phyloP scores from a whole-genome alignment of 1,140 invertebrate species.

The Bemisia tabaci region DNA sequence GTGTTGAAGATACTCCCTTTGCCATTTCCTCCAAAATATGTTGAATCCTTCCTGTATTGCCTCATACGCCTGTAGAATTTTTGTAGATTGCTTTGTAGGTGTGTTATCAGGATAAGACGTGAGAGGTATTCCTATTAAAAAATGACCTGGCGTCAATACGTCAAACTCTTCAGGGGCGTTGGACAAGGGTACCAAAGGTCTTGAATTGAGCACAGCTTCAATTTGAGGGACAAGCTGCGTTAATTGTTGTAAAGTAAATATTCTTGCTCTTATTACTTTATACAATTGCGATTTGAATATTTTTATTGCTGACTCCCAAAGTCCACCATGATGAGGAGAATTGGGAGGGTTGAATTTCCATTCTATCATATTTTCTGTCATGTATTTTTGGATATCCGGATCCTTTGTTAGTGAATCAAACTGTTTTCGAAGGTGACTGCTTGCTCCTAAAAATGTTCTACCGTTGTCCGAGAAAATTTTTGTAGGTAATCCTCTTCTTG shows the following conservation, averaged over 20 bases:
- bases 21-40: not conserved
- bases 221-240: constrained; percentile 2
- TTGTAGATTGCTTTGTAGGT: too few species aligned
- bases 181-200: not conserved
- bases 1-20: not conserved
- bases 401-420: too few species aligned
- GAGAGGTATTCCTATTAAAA: constrained; percentile 22
- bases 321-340: not conserved
- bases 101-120: too few species aligned
- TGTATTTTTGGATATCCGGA: too few species aligned
- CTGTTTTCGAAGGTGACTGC: constrained; percentile 4
- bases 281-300: not conserved
- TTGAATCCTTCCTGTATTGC: too few species aligned
- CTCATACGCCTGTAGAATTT: too few species aligned
- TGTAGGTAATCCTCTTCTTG: constrained; percentile 27
- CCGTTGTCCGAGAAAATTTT: constrained; percentile 29
- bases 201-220: constrained; percentile 3
- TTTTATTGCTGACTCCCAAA: constrained; percentile 6
- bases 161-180: constrained; percentile 16
- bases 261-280: not conserved
- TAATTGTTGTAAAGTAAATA: not conserved
- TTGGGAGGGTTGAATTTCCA: not conserved
- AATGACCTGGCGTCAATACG: constrained; percentile 23
- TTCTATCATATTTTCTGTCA: too few species aligned
- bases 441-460: constrained; percentile 28